A percentile compares a stretch with the other conserved stretches of the same genome.
Evolutionary conservation across 2,888 invertebrate genomes (phyloP).

Genomic region (Cheilosia impressa): DNA sequence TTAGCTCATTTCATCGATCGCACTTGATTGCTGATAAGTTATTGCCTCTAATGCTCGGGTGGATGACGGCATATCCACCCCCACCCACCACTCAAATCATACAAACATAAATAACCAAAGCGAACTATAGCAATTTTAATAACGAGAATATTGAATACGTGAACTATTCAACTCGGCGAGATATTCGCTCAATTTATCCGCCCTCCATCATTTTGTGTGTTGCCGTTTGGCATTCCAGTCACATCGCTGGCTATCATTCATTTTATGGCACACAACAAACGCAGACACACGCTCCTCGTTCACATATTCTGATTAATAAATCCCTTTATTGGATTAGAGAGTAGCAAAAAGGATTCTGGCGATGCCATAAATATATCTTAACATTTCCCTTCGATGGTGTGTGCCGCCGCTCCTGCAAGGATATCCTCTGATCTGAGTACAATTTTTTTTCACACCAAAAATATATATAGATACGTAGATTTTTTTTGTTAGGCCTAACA

Average conservation of each 20-base stretch:
- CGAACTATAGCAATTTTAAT: constrained; percentile 69
- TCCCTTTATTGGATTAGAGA: constrained; percentile 70
- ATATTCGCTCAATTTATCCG: constrained; percentile 41
- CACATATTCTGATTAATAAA: constrained; percentile 69
- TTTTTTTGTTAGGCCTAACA: constrained; percentile 25
- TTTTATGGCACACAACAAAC: constrained; percentile 58
- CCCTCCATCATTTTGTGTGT: constrained; percentile 1
- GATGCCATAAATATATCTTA: constrained; percentile 71
- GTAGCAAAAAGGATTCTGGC: constrained; percentile 54
- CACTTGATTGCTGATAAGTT: constrained; percentile 64
- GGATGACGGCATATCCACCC: too few species aligned
- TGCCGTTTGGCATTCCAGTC: constrained; percentile 52
- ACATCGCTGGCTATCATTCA: constrained; percentile 65
- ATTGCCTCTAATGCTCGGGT: constrained; percentile 13
- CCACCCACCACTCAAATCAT: background rate
- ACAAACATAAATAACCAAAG: constrained; percentile 32
- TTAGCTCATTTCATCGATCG: constrained; percentile 58
- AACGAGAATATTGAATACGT: constrained; percentile 74
- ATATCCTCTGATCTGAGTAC: constrained; percentile 55
- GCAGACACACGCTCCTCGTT: constrained; percentile 9
- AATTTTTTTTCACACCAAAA: constrained; percentile 39
- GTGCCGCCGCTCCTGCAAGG: constrained; percentile 20
- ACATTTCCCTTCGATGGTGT: constrained; percentile 58
- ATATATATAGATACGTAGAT: background rate
- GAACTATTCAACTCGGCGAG: constrained; percentile 47